Conservation (phyloP, 2,797 vertebrate species). For the Ficedula albicollis region DNA sequence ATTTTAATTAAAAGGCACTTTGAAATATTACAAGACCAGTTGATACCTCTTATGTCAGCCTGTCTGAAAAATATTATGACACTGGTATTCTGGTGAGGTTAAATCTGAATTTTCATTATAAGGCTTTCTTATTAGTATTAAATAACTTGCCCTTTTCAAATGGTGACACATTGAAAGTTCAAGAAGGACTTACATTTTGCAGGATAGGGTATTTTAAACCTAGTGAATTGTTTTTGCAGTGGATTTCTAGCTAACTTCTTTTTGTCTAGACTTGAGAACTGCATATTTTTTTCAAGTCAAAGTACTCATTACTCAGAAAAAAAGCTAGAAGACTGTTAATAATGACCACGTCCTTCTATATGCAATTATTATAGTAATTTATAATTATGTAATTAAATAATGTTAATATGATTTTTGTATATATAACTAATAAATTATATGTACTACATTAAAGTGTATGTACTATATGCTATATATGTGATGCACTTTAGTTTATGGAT, state of each 20-base stretch:
- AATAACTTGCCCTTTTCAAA: slow-evolving; percentile 33
- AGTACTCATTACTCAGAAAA: background rate
- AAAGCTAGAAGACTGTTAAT: background rate
- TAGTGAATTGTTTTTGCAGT: background rate
- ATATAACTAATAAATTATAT: background rate
- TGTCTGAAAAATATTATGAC: background rate
- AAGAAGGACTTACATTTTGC: background rate
- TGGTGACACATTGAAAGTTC: background rate
- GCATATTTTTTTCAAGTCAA: background rate
- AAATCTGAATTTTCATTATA: slow-evolving; percentile 6
- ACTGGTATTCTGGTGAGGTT: background rate
- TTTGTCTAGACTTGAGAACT: background rate
- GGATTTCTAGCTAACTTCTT: background rate
- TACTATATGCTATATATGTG: background rate
- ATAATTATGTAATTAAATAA: no score
- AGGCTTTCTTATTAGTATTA: background rate
- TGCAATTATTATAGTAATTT: background rate
- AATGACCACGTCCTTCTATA: background rate
- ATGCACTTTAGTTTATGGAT: background rate
- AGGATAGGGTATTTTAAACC: background rate
- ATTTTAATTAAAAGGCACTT: background rate
- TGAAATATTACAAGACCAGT: background rate
- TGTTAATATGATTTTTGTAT: background rate
- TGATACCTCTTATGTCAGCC: background rate
- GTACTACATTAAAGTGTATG: background rate